phyloP scores from a whole-genome alignment of 2,113 vertebrate species.

The Columbina picui region DNA sequence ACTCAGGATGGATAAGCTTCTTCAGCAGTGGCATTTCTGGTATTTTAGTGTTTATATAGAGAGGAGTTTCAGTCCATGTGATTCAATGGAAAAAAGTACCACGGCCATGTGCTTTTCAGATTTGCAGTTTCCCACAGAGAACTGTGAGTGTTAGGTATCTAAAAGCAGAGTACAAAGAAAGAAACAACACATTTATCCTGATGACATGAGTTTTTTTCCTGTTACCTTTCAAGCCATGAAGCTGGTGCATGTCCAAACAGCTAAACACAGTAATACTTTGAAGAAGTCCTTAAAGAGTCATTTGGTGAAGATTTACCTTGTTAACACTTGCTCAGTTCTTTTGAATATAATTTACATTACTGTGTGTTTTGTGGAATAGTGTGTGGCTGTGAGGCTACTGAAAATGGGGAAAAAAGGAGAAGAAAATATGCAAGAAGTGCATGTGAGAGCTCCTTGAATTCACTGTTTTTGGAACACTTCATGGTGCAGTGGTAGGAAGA shows the following conservation, averaged over 20 bases:
- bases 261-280: background rate
- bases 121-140: background rate
- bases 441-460: background rate
- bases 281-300: background rate
- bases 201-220: background rate
- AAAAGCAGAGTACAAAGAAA: background rate
- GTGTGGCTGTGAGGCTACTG: background rate
- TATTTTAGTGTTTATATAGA: slow-evolving; percentile 48
- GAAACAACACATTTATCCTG: background rate
- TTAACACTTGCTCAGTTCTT: background rate
- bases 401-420: background rate
- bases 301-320: background rate
- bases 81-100: background rate
- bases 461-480: background rate
- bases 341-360: background rate
- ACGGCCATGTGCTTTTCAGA: background rate
- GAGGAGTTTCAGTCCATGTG: background rate
- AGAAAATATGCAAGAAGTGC: background rate
- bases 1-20: slow-evolving; percentile 36
- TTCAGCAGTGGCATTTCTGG: slow-evolving; percentile 50
- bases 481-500: background rate
- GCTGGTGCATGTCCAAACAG: background rate
- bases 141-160: background rate
- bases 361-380: background rate
- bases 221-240: background rate